These are phyloP conservation scores for Diadromus collaris DNA, from an alignment of 2,888 invertebrate genomes.

Conservation along the genomic window DNA sequence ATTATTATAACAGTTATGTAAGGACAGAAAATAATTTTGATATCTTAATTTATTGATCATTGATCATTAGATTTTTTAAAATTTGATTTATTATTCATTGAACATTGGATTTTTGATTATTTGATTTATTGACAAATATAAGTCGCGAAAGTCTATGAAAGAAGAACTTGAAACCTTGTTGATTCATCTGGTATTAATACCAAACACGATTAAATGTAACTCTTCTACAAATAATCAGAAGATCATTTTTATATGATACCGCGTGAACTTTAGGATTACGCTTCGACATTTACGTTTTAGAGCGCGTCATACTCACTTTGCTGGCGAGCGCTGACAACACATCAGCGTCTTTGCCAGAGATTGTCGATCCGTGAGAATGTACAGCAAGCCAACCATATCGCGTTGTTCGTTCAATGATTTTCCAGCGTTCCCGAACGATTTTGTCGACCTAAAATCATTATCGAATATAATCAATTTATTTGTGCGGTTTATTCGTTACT, in stretches of 20 bases:
- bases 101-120: too few species aligned
- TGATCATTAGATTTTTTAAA: too few species aligned
- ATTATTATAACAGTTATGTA: too few species aligned
- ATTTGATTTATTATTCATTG: too few species aligned
- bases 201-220: too few species aligned
- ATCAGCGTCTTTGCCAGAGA: constrained; percentile 56
- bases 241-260: too few species aligned
- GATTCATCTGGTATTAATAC: neutral
- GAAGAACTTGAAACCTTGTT: neutral
- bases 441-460: constrained; percentile 58
- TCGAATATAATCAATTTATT: neutral
- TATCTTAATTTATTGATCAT: too few species aligned
- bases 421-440: constrained; percentile 63
- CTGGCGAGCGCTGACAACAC: constrained; percentile 55
- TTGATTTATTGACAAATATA: too few species aligned
- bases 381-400: constrained; percentile 64
- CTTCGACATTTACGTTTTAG: neutral
- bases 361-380: constrained; percentile 46
- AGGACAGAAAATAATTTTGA: too few species aligned
- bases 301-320: constrained; percentile 51
- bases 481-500: neutral
- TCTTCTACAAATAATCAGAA: too few species aligned
- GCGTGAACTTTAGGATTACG: neutral
- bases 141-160: neutral
- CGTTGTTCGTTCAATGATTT: constrained; percentile 61